Evolutionary conservation across 2,888 invertebrate species (phyloP).

Genomic region (Trachelus tabidus): DNA sequence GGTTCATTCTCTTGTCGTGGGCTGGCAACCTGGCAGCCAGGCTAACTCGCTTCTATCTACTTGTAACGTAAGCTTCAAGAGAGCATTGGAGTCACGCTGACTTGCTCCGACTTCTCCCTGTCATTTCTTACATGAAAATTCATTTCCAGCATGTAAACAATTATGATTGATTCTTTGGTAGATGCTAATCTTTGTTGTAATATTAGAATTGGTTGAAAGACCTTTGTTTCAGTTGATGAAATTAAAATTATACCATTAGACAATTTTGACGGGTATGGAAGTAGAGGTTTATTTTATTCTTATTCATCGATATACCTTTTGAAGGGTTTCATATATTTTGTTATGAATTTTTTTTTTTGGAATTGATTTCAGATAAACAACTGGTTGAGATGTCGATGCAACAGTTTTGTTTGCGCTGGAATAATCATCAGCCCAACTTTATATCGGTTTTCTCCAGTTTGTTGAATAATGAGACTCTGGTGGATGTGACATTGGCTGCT

Average conservation of each 20-base stretch:
- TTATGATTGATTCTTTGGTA: not conserved
- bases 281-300: not conserved
- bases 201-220: not conserved
- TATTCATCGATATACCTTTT: not conserved
- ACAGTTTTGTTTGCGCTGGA: conserved; percentile 88
- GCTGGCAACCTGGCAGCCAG: not conserved
- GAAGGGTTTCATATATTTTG: not conserved
- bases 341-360: not conserved
- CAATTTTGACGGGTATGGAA: not conserved
- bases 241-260: not conserved
- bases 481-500: conserved; percentile 91
- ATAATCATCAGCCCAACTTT: conserved; percentile 94
- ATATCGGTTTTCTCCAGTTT: conserved; percentile 89
- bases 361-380: not conserved
- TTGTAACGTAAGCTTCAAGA: not conserved
- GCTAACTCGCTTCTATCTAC: not conserved
- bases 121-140: not conserved
- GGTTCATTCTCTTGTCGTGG: not conserved
- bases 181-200: not conserved
- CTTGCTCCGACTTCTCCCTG: not conserved
- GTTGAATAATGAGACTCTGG: conserved; percentile 84
- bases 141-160: not conserved
- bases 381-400: conserved; percentile 72
- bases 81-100: not conserved
- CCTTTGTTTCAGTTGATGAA: not conserved